Evolutionary conservation across 2,113 vertebrate genomes (phyloP).

Genomic region (Procavia capensis): DNA sequence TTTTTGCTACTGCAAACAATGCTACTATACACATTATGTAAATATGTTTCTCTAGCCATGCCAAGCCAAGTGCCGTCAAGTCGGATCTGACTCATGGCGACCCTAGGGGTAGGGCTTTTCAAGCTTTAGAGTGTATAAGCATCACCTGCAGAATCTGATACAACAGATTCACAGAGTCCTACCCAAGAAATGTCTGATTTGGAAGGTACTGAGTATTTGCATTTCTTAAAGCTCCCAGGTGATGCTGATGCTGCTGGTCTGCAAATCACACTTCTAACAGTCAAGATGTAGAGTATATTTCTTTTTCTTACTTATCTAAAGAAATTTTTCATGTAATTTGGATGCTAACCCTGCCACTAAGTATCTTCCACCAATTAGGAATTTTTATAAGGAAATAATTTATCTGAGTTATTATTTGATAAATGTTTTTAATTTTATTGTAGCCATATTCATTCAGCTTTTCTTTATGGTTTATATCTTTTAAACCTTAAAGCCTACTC

Average conservation of each 20-base stretch:
- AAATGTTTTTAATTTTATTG: conserved; percentile 28
- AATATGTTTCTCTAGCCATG: not conserved
- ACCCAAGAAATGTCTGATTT: not conserved
- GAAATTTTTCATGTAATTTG: not conserved
- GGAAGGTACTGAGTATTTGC: not conserved
- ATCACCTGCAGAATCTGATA: not conserved
- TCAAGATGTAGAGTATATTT: not conserved
- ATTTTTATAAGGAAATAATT: not conserved
- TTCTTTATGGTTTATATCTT: not conserved
- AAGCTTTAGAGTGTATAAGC: not conserved
- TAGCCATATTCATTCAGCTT: not conserved
- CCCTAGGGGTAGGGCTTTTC: not conserved
- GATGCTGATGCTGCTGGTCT: too few relatives aligned
- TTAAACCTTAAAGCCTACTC: not conserved
- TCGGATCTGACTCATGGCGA: too few relatives aligned
- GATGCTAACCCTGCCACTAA: not conserved
- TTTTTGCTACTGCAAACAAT: too few relatives aligned
- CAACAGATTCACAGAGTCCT: not conserved
- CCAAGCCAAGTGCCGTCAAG: too few relatives aligned
- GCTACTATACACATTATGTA: not conserved
- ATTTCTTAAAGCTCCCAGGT: too few relatives aligned
- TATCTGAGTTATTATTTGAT: not conserved
- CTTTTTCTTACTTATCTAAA: not conserved
- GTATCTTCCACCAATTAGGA: not conserved
- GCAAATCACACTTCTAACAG: not conserved